Evolutionary conservation across 2,797 vertebrate genomes (phyloP), one percentile per base, ranked within the genome.

Genomic region (Clangula hyemalis): DNA sequence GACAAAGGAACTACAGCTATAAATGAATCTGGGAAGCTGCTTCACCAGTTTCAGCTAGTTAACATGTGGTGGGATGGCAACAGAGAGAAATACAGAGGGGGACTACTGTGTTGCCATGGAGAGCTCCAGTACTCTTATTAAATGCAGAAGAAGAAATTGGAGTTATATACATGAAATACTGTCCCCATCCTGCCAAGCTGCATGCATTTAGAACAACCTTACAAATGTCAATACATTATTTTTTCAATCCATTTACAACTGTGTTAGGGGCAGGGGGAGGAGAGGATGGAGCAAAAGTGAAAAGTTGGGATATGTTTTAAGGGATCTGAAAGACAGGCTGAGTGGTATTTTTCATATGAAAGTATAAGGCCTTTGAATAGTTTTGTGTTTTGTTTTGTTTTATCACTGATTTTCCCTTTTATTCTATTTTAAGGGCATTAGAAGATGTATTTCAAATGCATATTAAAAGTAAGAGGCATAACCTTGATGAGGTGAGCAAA

Each of bases 401-500:
- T 87, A 64, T 3, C 57, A 86, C 39, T 92, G 79, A 89, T 93
- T 16, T 76, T 92, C 36, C 22, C 80, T 93, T 96, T 89, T 39
- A 27, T 74, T 66, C 56, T 91, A 70, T 91, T 95, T 91, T 90
- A 90, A 96, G 94, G 68, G 70, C 85, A 78, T 87, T 97, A 74
- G 92, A 91, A 72, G 90, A 92, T 84, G 38, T 94, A 74, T 96
- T 98, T 94, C 85, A 93, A 94, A 96, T 54, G 85, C 92, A 97
- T 77, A 90, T 96, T 91, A 85, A 88, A 91, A 94, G 87, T 57
- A 94, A 82, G 91, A 93, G 86, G 39, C 45, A 77, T 91, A 89
- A 94, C 88, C 90, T 97, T 90, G 84, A 94, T 93, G 82, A 96
- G 74, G 95, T 96, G 87, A 88, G 93, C 78, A 88, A 90, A 96